Evolutionary conservation across 92 coral and sea anemone genomes (phyloP), one percentile per base, ranked within the genome.

Genomic region (Epizoanthus illoricatus): DNA sequence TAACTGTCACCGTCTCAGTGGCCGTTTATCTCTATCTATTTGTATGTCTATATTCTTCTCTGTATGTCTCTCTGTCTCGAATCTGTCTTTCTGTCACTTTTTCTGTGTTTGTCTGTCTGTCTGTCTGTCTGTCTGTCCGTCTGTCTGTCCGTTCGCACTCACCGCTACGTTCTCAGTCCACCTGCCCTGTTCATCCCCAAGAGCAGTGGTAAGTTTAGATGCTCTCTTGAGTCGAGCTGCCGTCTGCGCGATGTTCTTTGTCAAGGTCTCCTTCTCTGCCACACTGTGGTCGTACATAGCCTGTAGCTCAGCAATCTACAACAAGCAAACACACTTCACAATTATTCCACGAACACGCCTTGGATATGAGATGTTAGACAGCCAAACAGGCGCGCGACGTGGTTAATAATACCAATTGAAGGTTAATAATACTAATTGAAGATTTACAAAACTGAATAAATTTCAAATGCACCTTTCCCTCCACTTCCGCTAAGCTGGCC

Each of bases 151-250:
- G 6, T 11, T 13, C 7, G 8, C 2, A 67, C 90, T 18, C 85
- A 95, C 98, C 90, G 98, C 98, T 10, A 95, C 92, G 59, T 95
- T 95, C 84, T 93, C 98, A 13, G 98, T 95, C 98, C 98, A 95
- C 68, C 98, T 88, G 66, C 92, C 98, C 75, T 95, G 98, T 80
- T 95, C 98, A 54, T 95, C 98, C 40, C 98, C 97, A 4, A 95
- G 90, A 45, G 98, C 98, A 11, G 98, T 95, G 43, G 98, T 95
- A 28, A 95, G 85, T 59, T 95, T 95, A 36, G 98, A 96, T 9
- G 99, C 99, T 47, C 99, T 90, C 85, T 96, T 96, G 40, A 96
- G 86, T 63, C 99, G 90, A 80, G 97, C 97, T 17, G 99, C 99
- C 17, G 99, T 96, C 80, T 94, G 98, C n/a, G 99, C 99, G 52